phyloP scores from a whole-genome alignment of 1,140 invertebrate species.

The Reticulitermes speratus region DNA sequence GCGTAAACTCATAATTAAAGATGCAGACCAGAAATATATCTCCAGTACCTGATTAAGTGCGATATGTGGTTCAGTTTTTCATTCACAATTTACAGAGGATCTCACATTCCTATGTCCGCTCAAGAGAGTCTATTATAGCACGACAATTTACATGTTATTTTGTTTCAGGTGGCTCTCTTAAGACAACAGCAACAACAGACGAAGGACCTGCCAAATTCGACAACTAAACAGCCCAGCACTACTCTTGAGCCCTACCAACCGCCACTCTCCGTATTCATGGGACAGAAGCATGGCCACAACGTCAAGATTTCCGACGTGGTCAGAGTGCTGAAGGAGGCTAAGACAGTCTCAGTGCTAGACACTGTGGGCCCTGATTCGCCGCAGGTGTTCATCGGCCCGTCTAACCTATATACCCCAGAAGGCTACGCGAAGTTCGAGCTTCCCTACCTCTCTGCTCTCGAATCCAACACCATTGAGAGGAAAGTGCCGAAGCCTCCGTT shows the following conservation, averaged over 20 bases:
- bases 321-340: slow-evolving; percentile 63
- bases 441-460: slow-evolving; percentile 74
- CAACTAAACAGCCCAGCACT: slow-evolving; percentile 11
- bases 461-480: slow-evolving; percentile 66
- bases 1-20: too few relatives aligned
- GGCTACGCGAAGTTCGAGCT: slow-evolving; percentile 78
- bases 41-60: too few relatives aligned
- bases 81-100: too few relatives aligned
- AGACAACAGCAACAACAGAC: not conserved
- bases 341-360: slow-evolving; percentile 73
- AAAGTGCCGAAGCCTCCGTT: slow-evolving; percentile 74
- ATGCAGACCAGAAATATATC: too few relatives aligned
- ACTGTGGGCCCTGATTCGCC: slow-evolving; percentile 63
- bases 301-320: slow-evolving; percentile 68
- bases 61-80: too few relatives aligned
- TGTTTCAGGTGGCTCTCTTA: not conserved
- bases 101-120: too few relatives aligned
- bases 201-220: not conserved
- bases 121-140: too few relatives aligned
- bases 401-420: slow-evolving; percentile 64
- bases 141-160: too few relatives aligned
- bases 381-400: slow-evolving; percentile 76
- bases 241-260: slow-evolving; percentile 68
- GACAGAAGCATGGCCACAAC: slow-evolving; percentile 50
- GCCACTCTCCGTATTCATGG: slow-evolving; percentile 75